These are phyloP conservation scores for Athrips mouffetella DNA, from an alignment of 2,888 invertebrate species.

Conservation along the genomic window DNA sequence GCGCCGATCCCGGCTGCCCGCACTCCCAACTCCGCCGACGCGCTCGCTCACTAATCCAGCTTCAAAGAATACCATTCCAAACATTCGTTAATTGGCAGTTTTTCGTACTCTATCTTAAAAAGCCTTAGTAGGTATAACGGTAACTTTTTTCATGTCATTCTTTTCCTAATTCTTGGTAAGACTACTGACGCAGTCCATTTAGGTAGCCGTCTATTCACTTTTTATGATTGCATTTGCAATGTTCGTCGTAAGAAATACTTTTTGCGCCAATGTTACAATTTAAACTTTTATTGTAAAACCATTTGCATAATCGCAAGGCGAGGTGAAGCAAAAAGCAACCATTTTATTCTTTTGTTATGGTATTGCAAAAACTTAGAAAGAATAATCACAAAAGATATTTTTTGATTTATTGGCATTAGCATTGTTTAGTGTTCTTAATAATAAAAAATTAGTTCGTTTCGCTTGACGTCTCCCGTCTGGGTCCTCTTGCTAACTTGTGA, in stretches of 20 bases:
- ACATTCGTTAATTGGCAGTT: conserved; percentile 25
- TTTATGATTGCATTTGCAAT: conserved; percentile 59
- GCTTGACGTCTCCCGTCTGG: conserved; percentile 34
- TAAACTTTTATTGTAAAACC: conserved; percentile 63
- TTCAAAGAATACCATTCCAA: conserved; percentile 27
- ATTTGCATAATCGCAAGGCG: conserved; percentile 74
- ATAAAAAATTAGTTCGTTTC: conserved; percentile 53
- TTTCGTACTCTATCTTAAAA: conserved; percentile 31
- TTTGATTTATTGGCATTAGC: conserved; percentile 64
- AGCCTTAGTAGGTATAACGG: conserved; percentile 38
- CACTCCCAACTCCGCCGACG: conserved; percentile 16
- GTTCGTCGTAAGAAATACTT: conserved; percentile 55
- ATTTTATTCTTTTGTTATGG: conserved; percentile 65
- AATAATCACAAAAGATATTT: conserved; percentile 63
- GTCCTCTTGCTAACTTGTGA: conserved; percentile 35
- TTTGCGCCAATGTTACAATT: conserved; percentile 67
- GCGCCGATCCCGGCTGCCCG: conserved; percentile 40
- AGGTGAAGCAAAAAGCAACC: conserved; percentile 62
- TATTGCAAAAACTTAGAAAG: conserved; percentile 56
- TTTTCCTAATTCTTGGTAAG: conserved; percentile 50
- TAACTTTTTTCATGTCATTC: conserved; percentile 33
- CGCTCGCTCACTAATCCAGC: conserved; percentile 13
- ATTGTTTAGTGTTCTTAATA: conserved; percentile 49
- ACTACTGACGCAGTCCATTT: conserved; percentile 54
- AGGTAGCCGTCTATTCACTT: conserved; percentile 59